Evolutionary conservation across 2,888 invertebrate genomes (phyloP), one percentile per base, ranked within the genome.

Genomic region (Linnaemya vulpina): DNA sequence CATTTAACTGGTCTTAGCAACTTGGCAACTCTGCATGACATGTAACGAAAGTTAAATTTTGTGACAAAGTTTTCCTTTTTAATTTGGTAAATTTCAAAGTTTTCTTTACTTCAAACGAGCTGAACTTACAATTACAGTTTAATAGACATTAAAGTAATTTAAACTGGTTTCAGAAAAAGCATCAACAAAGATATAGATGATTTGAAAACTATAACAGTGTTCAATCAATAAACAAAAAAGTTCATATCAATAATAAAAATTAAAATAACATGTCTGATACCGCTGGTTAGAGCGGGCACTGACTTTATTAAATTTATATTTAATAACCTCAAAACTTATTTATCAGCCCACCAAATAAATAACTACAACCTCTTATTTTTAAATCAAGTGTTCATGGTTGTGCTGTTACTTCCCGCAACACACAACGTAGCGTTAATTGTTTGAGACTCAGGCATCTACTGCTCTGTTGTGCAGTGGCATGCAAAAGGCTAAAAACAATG

Each of bases 381-480:
- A 53, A 70, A 55, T 5, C 22, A 25, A 70, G 17, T 35, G 25
- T 38, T 82, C 49, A 46, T 55, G 49, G 46, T 76, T 70, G n/a
- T n/a, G 63, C 17, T 82, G 63, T 65, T 68, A 65, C 63, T 40
- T 82, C 22, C 46, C 46, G 20, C 17, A 53, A 74, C 22, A 68
- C 60, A 60, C 15, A 63, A 9, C 43, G 43, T 9, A 49, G 17
- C 38, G 60, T 40, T 53, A 51, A 15, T 53, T 53, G 40, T 20
- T 40, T 58, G 17, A 65, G 10, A n/a, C 22, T 73, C 35, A 65
- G 3, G 15, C 13, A 15, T 40, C n/a, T 4, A 67, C 30, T 25
- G 22, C 20, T 62, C n/a, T 20, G 11, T 49, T 30, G n/a, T 60
- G n/a, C 9, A 8, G 17, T 38, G 9, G 15, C 20, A 17, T 60